These are phyloP conservation scores for Salpingus planirostris DNA, from an alignment of 2,888 invertebrate species.

Conservation along the genomic window DNA sequence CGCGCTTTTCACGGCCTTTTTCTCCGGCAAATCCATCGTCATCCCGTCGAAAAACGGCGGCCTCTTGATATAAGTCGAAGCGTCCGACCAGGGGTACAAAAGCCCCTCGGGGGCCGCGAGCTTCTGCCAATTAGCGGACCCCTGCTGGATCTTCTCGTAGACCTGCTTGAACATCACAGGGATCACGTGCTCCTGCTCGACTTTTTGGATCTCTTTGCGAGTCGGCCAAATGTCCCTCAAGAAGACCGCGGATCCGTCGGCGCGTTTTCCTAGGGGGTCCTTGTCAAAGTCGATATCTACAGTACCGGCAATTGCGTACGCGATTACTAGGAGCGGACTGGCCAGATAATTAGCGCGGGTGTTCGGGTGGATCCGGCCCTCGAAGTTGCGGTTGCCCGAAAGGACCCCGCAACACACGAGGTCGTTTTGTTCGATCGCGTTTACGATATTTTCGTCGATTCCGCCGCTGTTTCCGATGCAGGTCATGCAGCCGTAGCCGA, in stretches of 20 bases:
- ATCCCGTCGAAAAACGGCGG: slow-evolving; percentile 86
- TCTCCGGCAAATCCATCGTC: slow-evolving; percentile 52
- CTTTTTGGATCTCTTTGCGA: slow-evolving; percentile 76
- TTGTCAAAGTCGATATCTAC: slow-evolving; percentile 91
- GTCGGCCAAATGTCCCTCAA: slow-evolving; percentile 94
- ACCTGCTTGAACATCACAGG: slow-evolving; percentile 91
- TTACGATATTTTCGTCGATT: slow-evolving; percentile 81
- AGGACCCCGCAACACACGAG: slow-evolving; percentile 92
- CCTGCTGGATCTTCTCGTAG: slow-evolving; percentile 67
- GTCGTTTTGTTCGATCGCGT: slow-evolving; percentile 88
- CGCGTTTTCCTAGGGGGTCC: slow-evolving; percentile 53
- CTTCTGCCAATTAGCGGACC: slow-evolving; percentile 64
- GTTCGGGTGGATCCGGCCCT: slow-evolving; percentile 94
- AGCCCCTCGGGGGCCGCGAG: slow-evolving; percentile 70
- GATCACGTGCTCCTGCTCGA: slow-evolving; percentile 83
- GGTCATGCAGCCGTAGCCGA: slow-evolving; percentile 99
- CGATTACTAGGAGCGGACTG: slow-evolving; percentile 93
- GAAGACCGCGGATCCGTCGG: slow-evolving; percentile 70
- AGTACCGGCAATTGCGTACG: slow-evolving; percentile 93
- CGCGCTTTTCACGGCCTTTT: slow-evolving; percentile 59
- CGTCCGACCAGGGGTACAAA: slow-evolving; percentile 84
- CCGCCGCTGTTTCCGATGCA: slow-evolving; percentile 99
- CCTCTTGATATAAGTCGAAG: slow-evolving; percentile 90
- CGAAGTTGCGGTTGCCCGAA: slow-evolving; percentile 97
- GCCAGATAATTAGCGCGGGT: slow-evolving; percentile 96